Evolutionary conservation across 2,888 invertebrate species (phyloP), one percentile per base, ranked within the genome.

Genomic region (Torymus aiolomorphi): DNA sequence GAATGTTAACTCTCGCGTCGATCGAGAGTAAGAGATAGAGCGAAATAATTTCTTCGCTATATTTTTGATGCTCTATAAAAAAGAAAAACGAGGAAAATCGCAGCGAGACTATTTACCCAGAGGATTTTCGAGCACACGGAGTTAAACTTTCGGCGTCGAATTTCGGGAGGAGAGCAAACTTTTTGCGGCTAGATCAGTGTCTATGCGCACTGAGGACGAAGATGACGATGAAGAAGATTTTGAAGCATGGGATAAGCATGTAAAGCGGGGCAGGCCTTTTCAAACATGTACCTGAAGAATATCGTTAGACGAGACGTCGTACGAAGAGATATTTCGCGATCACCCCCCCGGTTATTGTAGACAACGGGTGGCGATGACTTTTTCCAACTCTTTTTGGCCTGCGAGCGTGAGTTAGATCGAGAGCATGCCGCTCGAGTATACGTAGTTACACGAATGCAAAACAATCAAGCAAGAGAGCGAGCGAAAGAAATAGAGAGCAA

Each of bases 201-300:
- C 42, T 5, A 5, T 42, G 42, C 42, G 42, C 42, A 42, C 42
- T 42, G 42, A 42, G 8, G 8, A 42, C 8, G 42, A 42, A 42
- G 42, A 42, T 42, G 8, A 42, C 42, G 42, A 42, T 42, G 42
- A 42, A 42, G 66, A 72, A 49, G 13, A 12, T 57, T 51, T 54
- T 24, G 59, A 76, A 76, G 67, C 69, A 62, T 52, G 63, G 18
- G 62, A 52, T 0, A 42, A 42, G 42, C 42, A 42, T 42, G 14
- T 2, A 18, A 54, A 14, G 20, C 52, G 56, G 24, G 59, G 78
- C 74, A 78, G 78, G 79, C 76, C 70, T 82, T 82, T 82, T 73
- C 75, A 79, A 73, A 80, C 31, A 16, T 72, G 81, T 81, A 81
- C 81, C 81, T 81, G 81, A 81, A 51, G 66, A 42, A 42, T 42